A percentile compares a stretch with the other conserved stretches of the same genome.
phyloP scores from a whole-genome alignment of 2,113 vertebrate species.

The Probosciger aterrimus region DNA sequence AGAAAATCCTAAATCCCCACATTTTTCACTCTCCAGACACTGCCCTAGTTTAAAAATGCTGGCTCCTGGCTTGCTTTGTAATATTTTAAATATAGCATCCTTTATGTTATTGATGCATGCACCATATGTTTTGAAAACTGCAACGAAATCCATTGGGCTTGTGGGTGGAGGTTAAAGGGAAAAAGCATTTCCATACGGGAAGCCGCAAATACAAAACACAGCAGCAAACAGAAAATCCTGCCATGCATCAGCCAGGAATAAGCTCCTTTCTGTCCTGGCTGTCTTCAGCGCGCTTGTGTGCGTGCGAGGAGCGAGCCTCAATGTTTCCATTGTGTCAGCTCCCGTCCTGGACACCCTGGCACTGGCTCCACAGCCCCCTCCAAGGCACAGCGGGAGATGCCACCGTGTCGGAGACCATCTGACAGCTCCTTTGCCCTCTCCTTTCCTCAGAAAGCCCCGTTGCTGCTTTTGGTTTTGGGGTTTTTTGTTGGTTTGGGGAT shows the following conservation, averaged over 20 bases:
- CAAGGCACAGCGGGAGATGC: not conserved
- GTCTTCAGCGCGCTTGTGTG: not conserved
- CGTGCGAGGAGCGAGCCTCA: not conserved
- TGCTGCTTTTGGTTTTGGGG: not conserved
- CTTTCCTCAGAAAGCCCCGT: not conserved
- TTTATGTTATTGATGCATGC: conserved; percentile 22
- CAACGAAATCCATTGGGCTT: not conserved
- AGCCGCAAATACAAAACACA: conserved; percentile 1
- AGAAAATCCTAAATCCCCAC: conserved; percentile 42
- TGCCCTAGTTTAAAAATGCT: conserved; percentile 41
- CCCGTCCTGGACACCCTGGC: not conserved
- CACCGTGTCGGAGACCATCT: not conserved
- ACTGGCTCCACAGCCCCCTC: not conserved
- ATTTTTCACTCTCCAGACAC: not conserved
- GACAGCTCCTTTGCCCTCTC: not conserved
- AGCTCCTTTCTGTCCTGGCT: conserved; percentile 43
- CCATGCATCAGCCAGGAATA: not conserved
- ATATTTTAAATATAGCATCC: conserved; percentile 50
- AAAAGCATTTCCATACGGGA: conserved; percentile 36
- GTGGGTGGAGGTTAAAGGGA: conserved; percentile 36
- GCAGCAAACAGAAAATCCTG: conserved; percentile 50
- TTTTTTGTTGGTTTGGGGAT: not conserved
- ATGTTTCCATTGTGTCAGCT: conserved; percentile 47
- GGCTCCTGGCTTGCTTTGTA: conserved; percentile 45
- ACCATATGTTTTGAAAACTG: conserved; percentile 47